Percentiles rank a stretch among this genome's conserved stretches.
Evolutionary conservation across 23 tunicate species (phyloP).

Genomic region (Oikopleura vanhoeffeni): DNA sequence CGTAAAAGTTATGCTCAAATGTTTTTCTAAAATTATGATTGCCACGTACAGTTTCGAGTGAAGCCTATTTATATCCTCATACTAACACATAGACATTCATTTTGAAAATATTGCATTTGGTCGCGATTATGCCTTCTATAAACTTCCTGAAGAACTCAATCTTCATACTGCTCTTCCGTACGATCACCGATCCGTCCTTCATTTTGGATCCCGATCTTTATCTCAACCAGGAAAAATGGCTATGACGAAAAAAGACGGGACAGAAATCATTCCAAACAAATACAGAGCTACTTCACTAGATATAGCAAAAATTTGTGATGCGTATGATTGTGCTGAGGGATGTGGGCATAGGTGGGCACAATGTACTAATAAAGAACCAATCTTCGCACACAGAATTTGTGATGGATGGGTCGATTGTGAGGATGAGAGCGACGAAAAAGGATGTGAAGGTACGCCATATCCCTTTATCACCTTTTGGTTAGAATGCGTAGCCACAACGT

Average conservation of each 20-base stretch:
- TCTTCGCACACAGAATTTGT: not conserved
- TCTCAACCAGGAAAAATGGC: not conserved
- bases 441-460: not conserved
- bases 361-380: not conserved
- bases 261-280: not conserved
- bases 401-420: slow-evolving; percentile 7
- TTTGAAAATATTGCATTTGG: not conserved
- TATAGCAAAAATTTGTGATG: not conserved
- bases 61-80: no score
- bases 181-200: slow-evolving; percentile 8
- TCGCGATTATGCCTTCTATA: not conserved
- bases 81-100: not conserved
- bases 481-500: no score
- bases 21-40: no score
- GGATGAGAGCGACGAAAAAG: not conserved
- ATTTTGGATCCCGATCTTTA: not conserved
- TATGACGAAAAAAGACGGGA: slow-evolving; percentile 14
- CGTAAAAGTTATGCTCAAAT: no score
- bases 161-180: not conserved
- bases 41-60: no score
- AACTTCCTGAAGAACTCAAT: not conserved
- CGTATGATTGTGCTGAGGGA: not conserved
- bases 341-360: not conserved
- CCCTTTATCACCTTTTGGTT: no score
- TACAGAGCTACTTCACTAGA: not conserved